Conservation (phyloP, 2,797 vertebrate species). For the Fistularia commersonii region DNA sequence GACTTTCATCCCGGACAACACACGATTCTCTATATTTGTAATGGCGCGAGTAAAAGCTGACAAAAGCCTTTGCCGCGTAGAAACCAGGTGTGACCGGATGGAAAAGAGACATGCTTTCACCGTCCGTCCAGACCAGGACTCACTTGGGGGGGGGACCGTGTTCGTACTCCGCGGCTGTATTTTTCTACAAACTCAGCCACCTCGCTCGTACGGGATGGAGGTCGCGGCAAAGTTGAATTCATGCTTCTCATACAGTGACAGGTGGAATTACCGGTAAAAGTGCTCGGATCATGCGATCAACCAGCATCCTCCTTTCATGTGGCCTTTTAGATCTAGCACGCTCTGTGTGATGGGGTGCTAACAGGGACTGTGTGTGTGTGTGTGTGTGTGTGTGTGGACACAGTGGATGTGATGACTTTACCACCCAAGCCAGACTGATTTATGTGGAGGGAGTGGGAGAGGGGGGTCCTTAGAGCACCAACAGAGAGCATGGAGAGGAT, state of each 20-base stretch:
- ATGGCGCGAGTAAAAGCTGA: slow-evolving; percentile 51
- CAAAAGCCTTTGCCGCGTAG: slow-evolving; percentile 44
- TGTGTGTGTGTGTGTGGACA: slow-evolving; percentile 67
- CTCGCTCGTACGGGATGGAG: no score
- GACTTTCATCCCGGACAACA: slow-evolving; percentile 39
- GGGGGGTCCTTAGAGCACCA: slow-evolving; percentile 56
- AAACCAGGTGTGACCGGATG: neutral
- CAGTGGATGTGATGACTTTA: slow-evolving; percentile 79
- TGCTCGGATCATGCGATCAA: slow-evolving; percentile 11
- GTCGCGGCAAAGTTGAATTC: no score
- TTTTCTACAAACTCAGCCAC: no score
- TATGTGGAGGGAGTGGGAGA: slow-evolving; percentile 75
- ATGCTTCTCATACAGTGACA: no score
- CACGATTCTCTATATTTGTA: slow-evolving; percentile 60
- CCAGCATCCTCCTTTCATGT: slow-evolving; percentile 26
- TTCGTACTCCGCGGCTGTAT: no score
- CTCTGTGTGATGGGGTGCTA: slow-evolving; percentile 61
- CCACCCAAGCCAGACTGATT: slow-evolving; percentile 79
- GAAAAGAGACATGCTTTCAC: no score
- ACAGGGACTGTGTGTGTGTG: slow-evolving; percentile 70
- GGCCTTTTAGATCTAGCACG: slow-evolving; percentile 47
- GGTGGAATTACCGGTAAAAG: no score
- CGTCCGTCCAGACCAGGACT: no score
- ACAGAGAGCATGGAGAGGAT: slow-evolving; percentile 78
- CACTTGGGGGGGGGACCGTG: no score